Percentiles rank a stretch among this genome's conserved stretches.
phyloP scores from a whole-genome alignment of 2,888 invertebrate species.

The Orchesella flavescens region DNA sequence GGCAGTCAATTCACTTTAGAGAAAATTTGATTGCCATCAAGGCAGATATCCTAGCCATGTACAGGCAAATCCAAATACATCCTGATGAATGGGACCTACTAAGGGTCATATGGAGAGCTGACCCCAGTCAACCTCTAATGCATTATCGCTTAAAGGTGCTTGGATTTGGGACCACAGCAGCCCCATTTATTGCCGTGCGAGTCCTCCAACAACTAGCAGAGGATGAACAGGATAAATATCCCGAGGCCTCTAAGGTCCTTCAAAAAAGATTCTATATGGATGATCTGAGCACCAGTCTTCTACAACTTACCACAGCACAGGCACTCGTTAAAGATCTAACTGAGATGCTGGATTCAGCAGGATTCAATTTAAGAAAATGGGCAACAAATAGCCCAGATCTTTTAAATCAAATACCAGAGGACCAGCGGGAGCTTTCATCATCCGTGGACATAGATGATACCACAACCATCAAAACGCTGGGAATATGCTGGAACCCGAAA shows the following conservation, averaged over 20 bases:
- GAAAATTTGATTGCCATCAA: constrained; percentile 67
- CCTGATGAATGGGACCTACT: constrained; percentile 70
- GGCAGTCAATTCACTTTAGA: constrained; percentile 72
- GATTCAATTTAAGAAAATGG: constrained; percentile 69
- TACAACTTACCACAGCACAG: constrained; percentile 41
- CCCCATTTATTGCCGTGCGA: constrained; percentile 24
- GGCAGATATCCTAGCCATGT: constrained; percentile 73
- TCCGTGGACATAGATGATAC: constrained; percentile 14
- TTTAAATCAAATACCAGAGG: constrained; percentile 8
- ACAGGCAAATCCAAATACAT: constrained; percentile 71
- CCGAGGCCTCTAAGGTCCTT: constrained; percentile 3
- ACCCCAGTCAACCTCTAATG: constrained; percentile 30
- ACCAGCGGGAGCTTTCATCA: constrained; percentile 29
- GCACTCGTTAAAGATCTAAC: constrained; percentile 62
- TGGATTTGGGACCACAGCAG: constrained; percentile 23
- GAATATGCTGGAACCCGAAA: constrained; percentile 25
- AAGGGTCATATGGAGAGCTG: constrained; percentile 71
- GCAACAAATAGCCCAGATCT: constrained; percentile 49
- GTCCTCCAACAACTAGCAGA: constrained; percentile 24
- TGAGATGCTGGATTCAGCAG: constrained; percentile 48
- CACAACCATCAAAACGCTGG: constrained; percentile 42
- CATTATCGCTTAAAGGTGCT: constrained; percentile 22
- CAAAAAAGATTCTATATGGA: constrained; percentile 68
- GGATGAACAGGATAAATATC: background rate
- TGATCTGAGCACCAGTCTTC: constrained; percentile 67